phyloP scores from a whole-genome alignment of 2,888 invertebrate species.

The Venusia cambrica region DNA sequence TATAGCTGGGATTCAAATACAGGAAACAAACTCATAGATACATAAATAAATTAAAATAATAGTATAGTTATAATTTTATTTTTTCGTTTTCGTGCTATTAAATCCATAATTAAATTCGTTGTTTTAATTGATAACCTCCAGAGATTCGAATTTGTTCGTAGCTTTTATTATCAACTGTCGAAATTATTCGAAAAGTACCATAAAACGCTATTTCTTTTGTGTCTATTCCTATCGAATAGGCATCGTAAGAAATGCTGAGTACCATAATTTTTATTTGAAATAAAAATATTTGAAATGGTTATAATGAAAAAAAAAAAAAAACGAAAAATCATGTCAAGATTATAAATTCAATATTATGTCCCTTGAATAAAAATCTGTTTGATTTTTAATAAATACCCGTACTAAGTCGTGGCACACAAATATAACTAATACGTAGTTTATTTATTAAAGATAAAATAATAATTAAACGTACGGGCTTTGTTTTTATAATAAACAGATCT shows the following conservation, averaged over 20 bases:
- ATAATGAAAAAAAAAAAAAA: slow-evolving; percentile 1
- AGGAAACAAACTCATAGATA: slow-evolving; percentile 27
- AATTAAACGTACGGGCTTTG: slow-evolving; percentile 45
- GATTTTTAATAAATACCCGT: slow-evolving; percentile 66
- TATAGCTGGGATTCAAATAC: slow-evolving; percentile 35
- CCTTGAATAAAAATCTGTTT: slow-evolving; percentile 36
- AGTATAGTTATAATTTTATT: background rate
- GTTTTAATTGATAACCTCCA: slow-evolving; percentile 14
- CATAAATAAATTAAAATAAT: background rate
- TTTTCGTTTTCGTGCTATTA: slow-evolving; percentile 12
- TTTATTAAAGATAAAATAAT: slow-evolving; percentile 36
- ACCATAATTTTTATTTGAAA: slow-evolving; percentile 3
- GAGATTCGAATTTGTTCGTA: slow-evolving; percentile 7
- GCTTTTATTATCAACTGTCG: slow-evolving; percentile 21
- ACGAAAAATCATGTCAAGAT: slow-evolving; percentile 7
- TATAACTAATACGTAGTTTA: slow-evolving; percentile 44
- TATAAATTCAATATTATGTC: slow-evolving; percentile 18
- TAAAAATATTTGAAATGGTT: background rate
- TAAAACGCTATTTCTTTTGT: slow-evolving; percentile 37
- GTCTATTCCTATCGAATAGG: slow-evolving; percentile 49
- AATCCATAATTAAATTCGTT: slow-evolving; percentile 9
- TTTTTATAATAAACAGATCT: slow-evolving; percentile 58
- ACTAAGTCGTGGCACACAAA: slow-evolving; percentile 66
- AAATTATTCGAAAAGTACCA: slow-evolving; percentile 17
- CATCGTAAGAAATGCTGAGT: slow-evolving; percentile 43